These are phyloP conservation scores for Toxotes chatareus DNA, from an alignment of 2,113 vertebrate species.

Conservation along the genomic window DNA sequence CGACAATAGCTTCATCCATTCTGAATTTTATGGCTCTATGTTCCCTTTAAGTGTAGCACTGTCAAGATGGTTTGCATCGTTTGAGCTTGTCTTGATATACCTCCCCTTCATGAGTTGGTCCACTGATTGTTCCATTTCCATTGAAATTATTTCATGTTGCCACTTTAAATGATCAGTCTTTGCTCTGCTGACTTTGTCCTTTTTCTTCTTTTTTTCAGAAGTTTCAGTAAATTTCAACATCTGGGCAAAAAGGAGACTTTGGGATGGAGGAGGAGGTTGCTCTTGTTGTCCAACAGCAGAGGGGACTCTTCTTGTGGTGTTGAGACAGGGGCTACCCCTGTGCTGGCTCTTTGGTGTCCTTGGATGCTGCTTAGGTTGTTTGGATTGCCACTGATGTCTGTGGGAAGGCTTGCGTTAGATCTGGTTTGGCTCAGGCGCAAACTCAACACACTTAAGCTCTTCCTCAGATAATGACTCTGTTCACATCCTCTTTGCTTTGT, in stretches of 20 bases:
- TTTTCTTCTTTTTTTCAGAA: neutral
- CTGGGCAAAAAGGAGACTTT: neutral
- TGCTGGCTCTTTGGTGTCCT: neutral
- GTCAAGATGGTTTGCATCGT: neutral
- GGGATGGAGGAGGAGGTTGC: neutral
- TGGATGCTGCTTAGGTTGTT: neutral
- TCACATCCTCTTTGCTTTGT: constrained; percentile 18
- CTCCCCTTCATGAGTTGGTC: neutral
- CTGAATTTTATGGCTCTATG: neutral
- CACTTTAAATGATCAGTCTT: neutral
- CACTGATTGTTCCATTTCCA: neutral
- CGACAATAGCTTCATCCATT: neutral
- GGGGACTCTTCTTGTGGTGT: neutral
- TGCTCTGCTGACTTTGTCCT: neutral
- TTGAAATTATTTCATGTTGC: neutral
- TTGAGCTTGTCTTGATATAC: neutral
- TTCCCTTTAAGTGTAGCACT: constrained; percentile 5
- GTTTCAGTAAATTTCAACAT: neutral
- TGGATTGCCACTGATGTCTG: constrained; percentile 7
- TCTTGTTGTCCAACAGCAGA: neutral
- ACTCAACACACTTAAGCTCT: constrained; percentile 18
- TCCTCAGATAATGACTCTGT: constrained; percentile 17
- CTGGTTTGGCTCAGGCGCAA: constrained; percentile 1
- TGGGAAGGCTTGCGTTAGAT: constrained; percentile 4
- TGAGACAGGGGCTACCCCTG: neutral